Base-by-base conservation (phyloP, 2,797 vertebrate species). In the Acanthis flammea region DNA sequence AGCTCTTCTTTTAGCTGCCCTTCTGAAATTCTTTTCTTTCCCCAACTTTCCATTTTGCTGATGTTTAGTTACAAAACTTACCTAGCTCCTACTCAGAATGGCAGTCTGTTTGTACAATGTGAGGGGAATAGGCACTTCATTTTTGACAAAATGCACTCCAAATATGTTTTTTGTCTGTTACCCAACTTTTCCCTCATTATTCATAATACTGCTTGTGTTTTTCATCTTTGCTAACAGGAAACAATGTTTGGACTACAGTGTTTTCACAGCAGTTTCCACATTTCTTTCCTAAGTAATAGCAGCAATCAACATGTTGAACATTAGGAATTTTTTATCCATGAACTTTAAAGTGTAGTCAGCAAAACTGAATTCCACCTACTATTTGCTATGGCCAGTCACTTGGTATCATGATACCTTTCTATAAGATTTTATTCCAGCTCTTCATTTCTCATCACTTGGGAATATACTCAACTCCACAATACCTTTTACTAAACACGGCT, bases 201-300 rank as follows among this genome's bases (percentile, higher is more conserved):
- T 75, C 19, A 24, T 37, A n/a, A 44, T 24, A n/a, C 3, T 28
- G 8, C 12, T 44, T 58, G 23, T n/a, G 23, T 10, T 51, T 53
- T 28, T 60, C 33, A 30, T 60, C 0, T 0, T 9, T 61, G 21
- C 17, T 33, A 45, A 30, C 16, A 79, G 45, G n/a, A 39, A 76
- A 60, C 16, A n/a, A 10, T 51, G 42, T 39, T 51, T 51, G 23
- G 13, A 51, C n/a, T 44, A 18, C 19, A 22, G 9, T 30, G n/a
- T 67, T 75, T 60, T 17, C 37, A 45, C 24, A 39, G 24, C 0
- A 0, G 2, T 58, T 79, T 51, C 23, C 1, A 1, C 19, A 24
- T 57, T 58, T 79, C 19, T 24, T 25, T 51, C n/a, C n/a, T 14
- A 58, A 65, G 7, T 33, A 25, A 45, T 15, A 12, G 4, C 30